These are phyloP conservation scores for Gerosis bhagava DNA, from an alignment of 2,888 invertebrate genomes.

Conservation along the genomic window DNA sequence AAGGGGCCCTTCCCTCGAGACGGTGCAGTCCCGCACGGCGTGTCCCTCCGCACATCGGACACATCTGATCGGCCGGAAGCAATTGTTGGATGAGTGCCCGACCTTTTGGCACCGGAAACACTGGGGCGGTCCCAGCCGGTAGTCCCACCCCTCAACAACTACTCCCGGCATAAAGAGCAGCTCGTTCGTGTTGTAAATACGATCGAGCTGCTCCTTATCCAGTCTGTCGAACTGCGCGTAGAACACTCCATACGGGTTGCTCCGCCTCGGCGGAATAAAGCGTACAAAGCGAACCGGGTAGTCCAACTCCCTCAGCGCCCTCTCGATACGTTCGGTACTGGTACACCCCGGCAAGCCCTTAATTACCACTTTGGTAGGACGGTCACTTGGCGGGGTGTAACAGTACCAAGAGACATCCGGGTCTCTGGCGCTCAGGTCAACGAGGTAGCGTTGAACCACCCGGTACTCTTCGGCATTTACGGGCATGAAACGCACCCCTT, in stretches of 20 bases:
- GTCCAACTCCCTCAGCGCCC: not conserved
- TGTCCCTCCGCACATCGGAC: not conserved
- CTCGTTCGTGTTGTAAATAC: not conserved
- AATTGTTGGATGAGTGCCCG: not conserved
- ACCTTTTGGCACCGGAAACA: conserved; percentile 1
- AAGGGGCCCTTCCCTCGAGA: no score
- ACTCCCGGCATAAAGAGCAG: not conserved
- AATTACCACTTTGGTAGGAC: no score
- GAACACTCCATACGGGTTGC: not conserved
- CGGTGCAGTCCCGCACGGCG: no score
- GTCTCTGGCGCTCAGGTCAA: no score
- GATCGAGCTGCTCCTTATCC: not conserved
- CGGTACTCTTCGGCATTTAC: no score
- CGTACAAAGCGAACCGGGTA: conserved; percentile 4
- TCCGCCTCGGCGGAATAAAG: not conserved
- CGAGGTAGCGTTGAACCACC: no score
- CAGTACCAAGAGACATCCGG: no score
- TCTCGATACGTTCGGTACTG: no score
- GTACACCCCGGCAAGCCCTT: no score
- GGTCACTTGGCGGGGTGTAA: no score
- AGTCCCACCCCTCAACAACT: not conserved
- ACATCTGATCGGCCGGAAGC: not conserved
- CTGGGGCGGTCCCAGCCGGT: not conserved
- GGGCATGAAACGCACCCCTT: no score
- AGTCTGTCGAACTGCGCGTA: not conserved